Base-by-base conservation (phyloP, 2,797 vertebrate genomes). In the Syngnathus acus region DNA sequence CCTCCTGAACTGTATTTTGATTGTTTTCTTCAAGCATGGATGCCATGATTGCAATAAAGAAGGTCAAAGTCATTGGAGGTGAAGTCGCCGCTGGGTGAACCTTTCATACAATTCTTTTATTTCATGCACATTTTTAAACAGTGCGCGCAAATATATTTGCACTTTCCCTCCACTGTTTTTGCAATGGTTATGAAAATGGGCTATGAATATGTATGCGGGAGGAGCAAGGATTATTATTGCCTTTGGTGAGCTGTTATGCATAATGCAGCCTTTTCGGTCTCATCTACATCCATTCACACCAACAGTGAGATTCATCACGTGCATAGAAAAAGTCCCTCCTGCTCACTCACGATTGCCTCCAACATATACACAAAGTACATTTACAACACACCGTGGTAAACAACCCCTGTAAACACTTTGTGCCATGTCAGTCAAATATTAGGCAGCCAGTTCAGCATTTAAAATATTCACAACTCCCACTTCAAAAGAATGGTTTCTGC, bases 251-350 rank as follows among this genome's bases (percentile, higher is more conserved):
- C 84, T 51, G 64, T 76, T 83, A 88, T 91, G 90, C 89, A 93
- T 91, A 90, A 92, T 92, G 88, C 90, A 90, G 88, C 79, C 78
- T 86, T 89, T 89, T 88, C 80, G 84, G 82, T 87, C 83, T 90
- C 87, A 90, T 90, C 89, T 85, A 81, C 85, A 86, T 84, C 78
- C 83, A 84, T 82, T 83, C 83, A 79, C 37, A 80, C 64, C 53
- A 63, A 47, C 16, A 38, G 32, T 10, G n/a, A 79, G 69, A 80
- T 80, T 82, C 80, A 65, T 79, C 78, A 84, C 67, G 55, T 84
- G 77, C 78, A 77, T 74, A 72, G 67, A 75, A 77, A 86, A 85
- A 75, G 77, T 78, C 79, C 77, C 69, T 64, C 80, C 74, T 66
- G 62, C 61, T 66, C 72, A 59, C 65, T 73, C 55, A 63, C 55